Evolutionary conservation across 2,888 invertebrate species (phyloP).

Genomic region (Monochamus alternatus): DNA sequence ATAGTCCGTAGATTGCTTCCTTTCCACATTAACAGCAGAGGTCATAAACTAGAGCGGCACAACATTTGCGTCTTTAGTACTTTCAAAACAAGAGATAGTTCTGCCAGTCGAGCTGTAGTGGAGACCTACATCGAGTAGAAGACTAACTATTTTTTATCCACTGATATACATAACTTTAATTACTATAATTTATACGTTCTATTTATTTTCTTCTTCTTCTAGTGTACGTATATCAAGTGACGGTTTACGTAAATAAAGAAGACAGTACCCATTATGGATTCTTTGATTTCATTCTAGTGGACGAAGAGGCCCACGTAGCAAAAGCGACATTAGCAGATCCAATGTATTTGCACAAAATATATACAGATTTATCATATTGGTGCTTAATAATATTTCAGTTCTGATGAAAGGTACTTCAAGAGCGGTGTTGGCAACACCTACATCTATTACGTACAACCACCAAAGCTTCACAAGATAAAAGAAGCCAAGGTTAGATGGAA

Average conservation of each 20-base stretch:
- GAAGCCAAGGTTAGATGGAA: constrained; percentile 65
- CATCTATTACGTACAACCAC: constrained; percentile 63
- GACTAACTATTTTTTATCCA: too few species aligned
- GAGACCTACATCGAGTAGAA: too few species aligned
- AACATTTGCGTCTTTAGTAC: too few species aligned
- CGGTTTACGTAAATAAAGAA: constrained; percentile 32
- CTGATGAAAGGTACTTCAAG: constrained; percentile 40
- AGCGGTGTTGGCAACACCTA: constrained; percentile 55
- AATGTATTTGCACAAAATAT: constrained; percentile 50
- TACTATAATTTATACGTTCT: not conserved
- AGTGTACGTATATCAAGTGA: constrained; percentile 57
- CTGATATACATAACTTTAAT: not conserved
- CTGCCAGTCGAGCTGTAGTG: too few species aligned
- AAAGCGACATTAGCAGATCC: constrained; percentile 57
- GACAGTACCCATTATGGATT: constrained; percentile 54
- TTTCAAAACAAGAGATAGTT: too few species aligned
- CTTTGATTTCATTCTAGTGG: constrained; percentile 65
- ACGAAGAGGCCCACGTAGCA: constrained; percentile 59
- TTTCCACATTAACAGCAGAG: too few species aligned
- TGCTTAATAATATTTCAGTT: constrained; percentile 28
- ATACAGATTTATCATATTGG: not conserved
- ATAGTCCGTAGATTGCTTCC: too few species aligned
- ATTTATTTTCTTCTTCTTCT: constrained; percentile 39
- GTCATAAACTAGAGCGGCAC: too few species aligned
- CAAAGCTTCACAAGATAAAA: constrained; percentile 59